phyloP scores from a whole-genome alignment of 2,113 vertebrate genomes.

The Corydoras maculifer region DNA sequence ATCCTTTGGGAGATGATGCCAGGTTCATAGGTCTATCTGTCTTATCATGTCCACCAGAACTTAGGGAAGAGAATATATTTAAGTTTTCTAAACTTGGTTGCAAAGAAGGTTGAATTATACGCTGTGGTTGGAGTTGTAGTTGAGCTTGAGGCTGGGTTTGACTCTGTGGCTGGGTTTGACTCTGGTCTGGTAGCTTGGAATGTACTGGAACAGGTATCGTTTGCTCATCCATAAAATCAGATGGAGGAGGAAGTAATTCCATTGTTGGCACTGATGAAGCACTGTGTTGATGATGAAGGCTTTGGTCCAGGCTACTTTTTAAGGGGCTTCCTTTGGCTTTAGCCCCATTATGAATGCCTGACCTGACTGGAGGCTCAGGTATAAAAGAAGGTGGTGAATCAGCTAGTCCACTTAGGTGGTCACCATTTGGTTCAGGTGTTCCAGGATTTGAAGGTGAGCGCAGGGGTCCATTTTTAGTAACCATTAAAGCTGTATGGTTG shows the following conservation, averaged over 20 bases:
- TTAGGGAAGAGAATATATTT: not conserved
- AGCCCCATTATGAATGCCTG: not conserved
- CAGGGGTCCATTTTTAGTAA: not conserved
- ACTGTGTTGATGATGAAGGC: not conserved
- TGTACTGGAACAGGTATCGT: not conserved
- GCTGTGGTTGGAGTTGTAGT: not conserved
- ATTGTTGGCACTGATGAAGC: conserved; percentile 22
- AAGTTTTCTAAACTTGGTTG: conserved; percentile 5
- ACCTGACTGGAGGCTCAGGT: conserved; percentile 31
- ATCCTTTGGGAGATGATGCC: not conserved
- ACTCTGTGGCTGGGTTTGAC: not conserved
- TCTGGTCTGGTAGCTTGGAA: not conserved
- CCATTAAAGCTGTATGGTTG: not conserved
- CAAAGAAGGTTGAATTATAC: too few species aligned
- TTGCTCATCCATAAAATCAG: conserved; percentile 65
- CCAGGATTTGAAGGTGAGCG: not conserved
- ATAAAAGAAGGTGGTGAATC: conserved; percentile 40
- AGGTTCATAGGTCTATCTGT: not conserved
- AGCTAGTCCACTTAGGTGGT: not conserved
- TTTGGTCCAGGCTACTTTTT: conserved; percentile 1
- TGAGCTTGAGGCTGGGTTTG: not conserved
- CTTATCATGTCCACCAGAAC: conserved; percentile 11
- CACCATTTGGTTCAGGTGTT: not conserved
- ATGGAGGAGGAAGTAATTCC: conserved; percentile 62
- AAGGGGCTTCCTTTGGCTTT: conserved; percentile 16